These are phyloP conservation scores for Nephrotoma appendiculata DNA, from an alignment of 2,888 invertebrate genomes.

Conservation along the genomic window DNA sequence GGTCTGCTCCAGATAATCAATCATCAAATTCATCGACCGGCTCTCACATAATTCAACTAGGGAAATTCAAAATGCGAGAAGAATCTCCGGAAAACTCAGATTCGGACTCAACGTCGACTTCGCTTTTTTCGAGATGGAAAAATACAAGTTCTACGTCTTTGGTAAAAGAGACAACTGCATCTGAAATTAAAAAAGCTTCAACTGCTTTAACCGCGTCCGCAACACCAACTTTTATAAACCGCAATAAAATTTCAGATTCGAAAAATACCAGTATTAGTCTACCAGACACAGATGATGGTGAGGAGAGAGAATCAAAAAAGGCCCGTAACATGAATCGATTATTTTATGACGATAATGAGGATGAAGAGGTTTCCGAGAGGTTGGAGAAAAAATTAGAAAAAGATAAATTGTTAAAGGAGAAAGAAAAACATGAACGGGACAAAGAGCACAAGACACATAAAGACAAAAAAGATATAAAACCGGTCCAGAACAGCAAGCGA, in stretches of 20 bases:
- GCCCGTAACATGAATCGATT: conserved; percentile 32
- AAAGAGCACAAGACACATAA: conserved; percentile 1
- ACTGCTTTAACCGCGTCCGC: conserved; percentile 15
- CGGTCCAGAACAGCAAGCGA: neutral
- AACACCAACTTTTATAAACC: conserved; percentile 14
- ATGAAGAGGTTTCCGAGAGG: conserved; percentile 22
- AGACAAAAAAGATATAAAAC: conserved; percentile 5
- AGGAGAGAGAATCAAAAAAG: conserved; percentile 10
- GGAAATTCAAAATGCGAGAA: conserved; percentile 35
- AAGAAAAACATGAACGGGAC: conserved; percentile 15
- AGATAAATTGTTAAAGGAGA: conserved; percentile 19
- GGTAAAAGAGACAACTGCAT: conserved; percentile 29
- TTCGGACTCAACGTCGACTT: conserved; percentile 17
- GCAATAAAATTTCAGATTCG: conserved; percentile 8
- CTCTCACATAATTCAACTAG: neutral
- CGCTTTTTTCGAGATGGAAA: conserved; percentile 28
- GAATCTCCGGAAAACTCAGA: conserved; percentile 41
- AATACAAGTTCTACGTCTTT: neutral
- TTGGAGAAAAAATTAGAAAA: conserved; percentile 29
- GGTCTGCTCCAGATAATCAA: conserved; percentile 7
- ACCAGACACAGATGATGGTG: neutral
- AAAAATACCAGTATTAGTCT: neutral
- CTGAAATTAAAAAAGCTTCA: conserved; percentile 35
- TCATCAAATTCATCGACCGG: neutral
- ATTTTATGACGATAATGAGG: conserved; percentile 36